Percentiles rank a stretch among this genome's conserved stretches.
Conservation (phyloP, 2,888 invertebrate genomes). For the Nemoura dubitans region DNA sequence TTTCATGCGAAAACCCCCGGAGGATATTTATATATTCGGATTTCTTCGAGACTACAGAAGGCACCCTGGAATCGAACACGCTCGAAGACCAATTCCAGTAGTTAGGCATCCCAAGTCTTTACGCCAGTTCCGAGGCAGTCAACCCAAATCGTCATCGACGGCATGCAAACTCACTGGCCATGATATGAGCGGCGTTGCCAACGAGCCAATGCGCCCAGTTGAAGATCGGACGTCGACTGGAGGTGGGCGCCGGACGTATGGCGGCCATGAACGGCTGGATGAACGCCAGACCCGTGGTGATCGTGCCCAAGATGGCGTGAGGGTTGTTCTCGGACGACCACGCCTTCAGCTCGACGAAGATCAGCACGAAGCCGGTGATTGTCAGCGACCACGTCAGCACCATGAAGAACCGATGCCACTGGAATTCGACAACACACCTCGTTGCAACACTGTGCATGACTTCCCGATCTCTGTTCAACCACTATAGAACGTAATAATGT, state of each 20-base stretch:
- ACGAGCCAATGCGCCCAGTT: slow-evolving; percentile 93
- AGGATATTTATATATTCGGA: no score
- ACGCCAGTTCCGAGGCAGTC: no score
- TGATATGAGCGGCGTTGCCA: slow-evolving; percentile 87
- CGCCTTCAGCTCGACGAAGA: slow-evolving; percentile 80
- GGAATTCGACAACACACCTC: slow-evolving; percentile 52
- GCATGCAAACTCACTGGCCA: slow-evolving; percentile 88
- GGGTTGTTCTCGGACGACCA: slow-evolving; percentile 80
- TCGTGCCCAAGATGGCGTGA: slow-evolving; percentile 83
- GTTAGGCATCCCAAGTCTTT: no score
- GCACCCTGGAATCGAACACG: no score
- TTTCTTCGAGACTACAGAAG: no score
- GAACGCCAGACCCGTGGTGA: slow-evolving; percentile 82
- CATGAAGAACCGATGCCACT: slow-evolving; percentile 89
- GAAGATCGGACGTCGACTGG: slow-evolving; percentile 80
- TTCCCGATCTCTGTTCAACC: no score
- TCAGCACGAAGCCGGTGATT: slow-evolving; percentile 79
- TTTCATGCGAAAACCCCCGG: no score
- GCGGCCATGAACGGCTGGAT: slow-evolving; percentile 88
- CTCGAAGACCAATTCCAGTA: no score
- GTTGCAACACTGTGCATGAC: no score
- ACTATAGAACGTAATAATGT: no score
- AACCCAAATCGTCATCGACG: no score
- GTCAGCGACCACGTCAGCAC: slow-evolving; percentile 82
- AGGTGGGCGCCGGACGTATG: slow-evolving; percentile 86